A percentile compares a stretch with the other conserved stretches of the same genome.
phyloP scores from a whole-genome alignment of 2,888 invertebrate genomes.

The Folsomia manolachei region DNA sequence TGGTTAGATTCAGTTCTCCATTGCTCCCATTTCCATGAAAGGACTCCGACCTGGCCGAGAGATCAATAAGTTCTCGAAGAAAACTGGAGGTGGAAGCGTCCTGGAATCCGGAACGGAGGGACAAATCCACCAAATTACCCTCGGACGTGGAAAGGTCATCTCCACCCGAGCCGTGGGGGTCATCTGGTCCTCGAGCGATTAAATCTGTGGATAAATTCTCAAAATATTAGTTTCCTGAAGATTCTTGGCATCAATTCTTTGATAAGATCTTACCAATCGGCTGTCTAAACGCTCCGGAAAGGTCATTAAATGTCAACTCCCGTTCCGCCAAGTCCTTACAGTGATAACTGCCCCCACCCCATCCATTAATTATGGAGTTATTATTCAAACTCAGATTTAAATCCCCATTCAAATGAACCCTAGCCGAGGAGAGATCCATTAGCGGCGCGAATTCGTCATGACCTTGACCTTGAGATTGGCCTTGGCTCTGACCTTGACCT shows the following conservation, averaged over 20 bases:
- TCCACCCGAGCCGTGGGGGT: no score
- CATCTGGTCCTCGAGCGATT: conserved; percentile 42
- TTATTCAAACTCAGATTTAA: conserved; percentile 16
- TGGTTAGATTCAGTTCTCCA: conserved; percentile 46
- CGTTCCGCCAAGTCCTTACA: conserved; percentile 44
- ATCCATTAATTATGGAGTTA: conserved; percentile 9
- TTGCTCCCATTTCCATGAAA: conserved; percentile 36
- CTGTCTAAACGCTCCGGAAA: conserved; percentile 47
- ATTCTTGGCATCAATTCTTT: no score
- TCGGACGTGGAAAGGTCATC: conserved; percentile 41
- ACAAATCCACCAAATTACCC: conserved; percentile 45
- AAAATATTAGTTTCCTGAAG: neutral
- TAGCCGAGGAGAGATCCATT: conserved; percentile 48
- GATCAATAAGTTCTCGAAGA: conserved; percentile 46
- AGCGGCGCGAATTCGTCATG: conserved; percentile 24
- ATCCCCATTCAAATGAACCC: conserved; percentile 35
- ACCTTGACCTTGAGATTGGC: no score
- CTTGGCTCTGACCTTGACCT: conserved; percentile 24
- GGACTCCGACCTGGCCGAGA: conserved; percentile 43
- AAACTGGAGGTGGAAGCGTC: conserved; percentile 48
- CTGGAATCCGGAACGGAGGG: conserved; percentile 44
- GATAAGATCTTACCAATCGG: conserved; percentile 45
- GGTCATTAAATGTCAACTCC: conserved; percentile 41
- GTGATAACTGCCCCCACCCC: conserved; percentile 37
- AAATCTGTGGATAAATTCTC: conserved; percentile 32